Evolutionary conservation across 2,113 vertebrate species (phyloP), one percentile per base, ranked within the genome.

Genomic region (Antennarius striatus): DNA sequence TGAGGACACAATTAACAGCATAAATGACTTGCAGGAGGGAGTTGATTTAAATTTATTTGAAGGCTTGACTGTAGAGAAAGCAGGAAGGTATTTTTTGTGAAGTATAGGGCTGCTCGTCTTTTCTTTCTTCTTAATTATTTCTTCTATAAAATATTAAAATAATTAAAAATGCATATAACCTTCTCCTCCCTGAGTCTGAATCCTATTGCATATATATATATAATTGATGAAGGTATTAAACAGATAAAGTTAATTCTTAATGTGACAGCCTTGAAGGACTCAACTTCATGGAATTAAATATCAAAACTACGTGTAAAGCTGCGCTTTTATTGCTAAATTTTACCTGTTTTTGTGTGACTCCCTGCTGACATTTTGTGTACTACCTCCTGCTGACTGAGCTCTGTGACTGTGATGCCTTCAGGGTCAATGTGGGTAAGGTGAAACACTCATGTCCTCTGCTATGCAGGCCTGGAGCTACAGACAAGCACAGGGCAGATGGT

Each of bases 401-500:
- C 51, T 72, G 66, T 65, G 65, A 65, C 51, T 70, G 36, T 75
- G 77, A n/a, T 75, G 67, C 64, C 66, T 80, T 82, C 63, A 67
- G 79, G 73, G 59, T 71, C 10, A 17, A 29, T 7, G 39, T 49
- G 62, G 11, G 13, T 68, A 56, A 56, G 45, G 57, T 69, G 59
- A 70, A 75, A 73, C 47, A 43, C 69, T 70, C 9, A 22, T 58
- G 70, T 84, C 79, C 79, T 84, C 63, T 80, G 70, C 74, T 59
- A 67, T 68, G 52, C 39, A 9, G 46, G 77, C 76, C 80, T 64
- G 71, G 55, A 70, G 69, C 80, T 67, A 71, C 83, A 84, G 70
- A 73, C 75, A 75, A 71, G 78, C 72, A 77, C 1, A 14, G 74
- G 80, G 76, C 88, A 92, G 90, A 91, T 91, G 90, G 90, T 66